A percentile compares a stretch with the other conserved stretches of the same genome.
Evolutionary conservation across 2,113 vertebrate genomes (phyloP).

Genomic region (Tragulus kanchil): DNA sequence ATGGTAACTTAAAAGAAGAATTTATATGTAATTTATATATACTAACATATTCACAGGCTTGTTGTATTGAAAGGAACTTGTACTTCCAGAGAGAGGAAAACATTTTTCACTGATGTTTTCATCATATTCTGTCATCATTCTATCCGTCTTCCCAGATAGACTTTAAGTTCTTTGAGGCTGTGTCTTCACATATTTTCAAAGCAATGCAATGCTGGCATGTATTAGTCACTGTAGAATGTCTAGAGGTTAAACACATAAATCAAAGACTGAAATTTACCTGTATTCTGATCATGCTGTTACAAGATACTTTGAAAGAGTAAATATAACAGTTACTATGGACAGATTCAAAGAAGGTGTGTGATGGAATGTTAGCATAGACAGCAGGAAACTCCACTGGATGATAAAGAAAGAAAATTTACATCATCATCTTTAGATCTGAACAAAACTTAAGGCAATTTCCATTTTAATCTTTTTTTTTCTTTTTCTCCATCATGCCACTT

Average conservation of each 20-base stretch:
- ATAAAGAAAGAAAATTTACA: background rate
- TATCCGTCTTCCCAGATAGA: background rate
- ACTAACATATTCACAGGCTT: background rate
- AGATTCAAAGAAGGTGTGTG: slow-evolving; percentile 4
- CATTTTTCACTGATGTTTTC: background rate
- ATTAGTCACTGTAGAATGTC: background rate
- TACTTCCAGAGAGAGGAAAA: background rate
- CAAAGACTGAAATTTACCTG: background rate
- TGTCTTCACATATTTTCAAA: slow-evolving; percentile 24
- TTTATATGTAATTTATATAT: background rate
- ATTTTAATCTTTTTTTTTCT: too few relatives aligned
- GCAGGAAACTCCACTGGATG: background rate
- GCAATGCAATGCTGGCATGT: background rate
- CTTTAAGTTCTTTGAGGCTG: background rate
- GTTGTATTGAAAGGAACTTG: background rate
- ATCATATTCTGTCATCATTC: background rate
- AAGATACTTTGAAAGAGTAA: slow-evolving; percentile 17
- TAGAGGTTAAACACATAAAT: background rate
- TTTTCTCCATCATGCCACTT: too few relatives aligned
- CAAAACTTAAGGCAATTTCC: background rate
- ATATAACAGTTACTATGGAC: background rate
- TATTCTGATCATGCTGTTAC: background rate
- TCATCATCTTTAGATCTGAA: background rate
- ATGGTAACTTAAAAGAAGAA: slow-evolving; percentile 9
- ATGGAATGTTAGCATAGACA: background rate